A percentile compares a stretch with the other conserved stretches of the same genome.
Evolutionary conservation across 2,113 vertebrate genomes (phyloP).

Genomic region (Erinaceus europaeus): DNA sequence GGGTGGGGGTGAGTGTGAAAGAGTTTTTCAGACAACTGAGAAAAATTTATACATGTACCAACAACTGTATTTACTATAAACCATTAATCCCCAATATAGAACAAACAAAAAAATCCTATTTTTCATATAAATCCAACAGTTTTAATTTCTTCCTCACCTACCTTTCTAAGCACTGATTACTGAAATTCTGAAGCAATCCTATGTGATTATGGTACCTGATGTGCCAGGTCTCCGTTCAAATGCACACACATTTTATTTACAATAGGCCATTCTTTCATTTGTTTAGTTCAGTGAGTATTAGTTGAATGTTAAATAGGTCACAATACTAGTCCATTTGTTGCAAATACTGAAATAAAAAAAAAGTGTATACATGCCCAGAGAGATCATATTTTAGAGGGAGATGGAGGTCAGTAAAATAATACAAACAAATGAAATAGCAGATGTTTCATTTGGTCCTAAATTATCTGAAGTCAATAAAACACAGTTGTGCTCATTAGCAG

Average conservation of each 20-base stretch:
- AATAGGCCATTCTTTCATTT: background rate
- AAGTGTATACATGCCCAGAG: background rate
- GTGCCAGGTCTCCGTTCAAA: background rate
- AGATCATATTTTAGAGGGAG: background rate
- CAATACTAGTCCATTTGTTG: background rate
- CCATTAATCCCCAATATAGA: too few relatives aligned
- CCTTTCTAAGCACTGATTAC: background rate
- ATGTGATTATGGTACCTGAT: background rate
- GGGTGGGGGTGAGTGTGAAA: too few relatives aligned
- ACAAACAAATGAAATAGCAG: background rate
- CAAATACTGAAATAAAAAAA: background rate
- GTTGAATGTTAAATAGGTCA: background rate
- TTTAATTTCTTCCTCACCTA: background rate
- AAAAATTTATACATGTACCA: too few relatives aligned
- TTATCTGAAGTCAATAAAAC: conserved; percentile 14
- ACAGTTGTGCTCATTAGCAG: background rate
- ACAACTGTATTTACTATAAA: too few relatives aligned
- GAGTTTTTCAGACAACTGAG: too few relatives aligned
- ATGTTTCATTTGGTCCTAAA: background rate
- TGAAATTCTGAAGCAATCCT: background rate
- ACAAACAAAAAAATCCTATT: background rate
- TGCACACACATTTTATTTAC: background rate
- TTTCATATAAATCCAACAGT: background rate
- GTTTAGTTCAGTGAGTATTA: background rate
- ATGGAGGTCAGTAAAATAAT: background rate